Conservation (phyloP, 2,797 vertebrate species). For the Melanotaenia nigrans region DNA sequence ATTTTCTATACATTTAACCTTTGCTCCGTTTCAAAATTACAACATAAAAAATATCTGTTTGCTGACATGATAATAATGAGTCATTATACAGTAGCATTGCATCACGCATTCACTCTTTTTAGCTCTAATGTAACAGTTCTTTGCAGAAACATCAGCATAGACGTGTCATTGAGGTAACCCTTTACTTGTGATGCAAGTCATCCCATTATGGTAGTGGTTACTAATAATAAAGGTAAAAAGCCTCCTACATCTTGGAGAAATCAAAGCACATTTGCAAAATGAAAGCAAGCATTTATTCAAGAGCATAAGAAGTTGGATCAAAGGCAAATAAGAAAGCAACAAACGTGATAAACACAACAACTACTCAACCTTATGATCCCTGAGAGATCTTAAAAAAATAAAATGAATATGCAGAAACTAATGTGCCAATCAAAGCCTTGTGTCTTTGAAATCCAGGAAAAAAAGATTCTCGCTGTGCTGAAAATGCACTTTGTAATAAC, state of each 20-base stretch:
- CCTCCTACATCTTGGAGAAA: slow-evolving; percentile 49
- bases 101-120: background rate
- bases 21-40: background rate
- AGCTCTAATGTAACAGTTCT: background rate
- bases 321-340: slow-evolving; percentile 53
- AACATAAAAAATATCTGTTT: background rate
- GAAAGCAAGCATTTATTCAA: slow-evolving; percentile 64
- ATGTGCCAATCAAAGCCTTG: slow-evolving; percentile 51
- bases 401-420: slow-evolving; percentile 62
- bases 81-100: background rate
- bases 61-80: background rate
- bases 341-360: slow-evolving; percentile 59
- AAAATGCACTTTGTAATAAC: slow-evolving; percentile 49
- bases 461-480: slow-evolving; percentile 20
- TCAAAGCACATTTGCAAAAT: slow-evolving; percentile 64
- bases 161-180: slow-evolving; percentile 20
- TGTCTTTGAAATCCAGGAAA: slow-evolving; percentile 45
- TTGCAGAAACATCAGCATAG: slow-evolving; percentile 1
- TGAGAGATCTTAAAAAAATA: slow-evolving; percentile 62
- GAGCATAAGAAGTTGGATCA: slow-evolving; percentile 60
- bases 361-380: slow-evolving; percentile 59
- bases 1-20: background rate
- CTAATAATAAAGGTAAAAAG: slow-evolving; percentile 50
- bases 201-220: slow-evolving; percentile 27
- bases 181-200: slow-evolving; percentile 34